Conservation (phyloP, 2,113 vertebrate species). For the Poeciliopsis prolifica region DNA sequence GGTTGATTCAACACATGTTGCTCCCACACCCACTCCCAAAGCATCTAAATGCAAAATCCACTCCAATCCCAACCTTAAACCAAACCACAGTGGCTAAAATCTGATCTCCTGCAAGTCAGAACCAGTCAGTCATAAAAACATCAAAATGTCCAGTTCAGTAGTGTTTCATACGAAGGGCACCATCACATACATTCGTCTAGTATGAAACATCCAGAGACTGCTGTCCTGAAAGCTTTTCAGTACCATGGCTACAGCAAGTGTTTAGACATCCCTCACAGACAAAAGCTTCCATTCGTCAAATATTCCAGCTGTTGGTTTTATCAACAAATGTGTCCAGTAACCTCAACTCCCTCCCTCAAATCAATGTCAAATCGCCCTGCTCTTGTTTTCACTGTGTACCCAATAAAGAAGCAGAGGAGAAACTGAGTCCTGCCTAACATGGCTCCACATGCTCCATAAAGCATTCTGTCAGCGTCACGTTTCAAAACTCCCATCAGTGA, state of each 20-base stretch:
- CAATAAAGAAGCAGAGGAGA: conserved; percentile 9
- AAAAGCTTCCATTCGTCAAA: conserved; percentile 17
- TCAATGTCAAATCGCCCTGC: conserved; percentile 20
- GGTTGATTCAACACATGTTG: too few species aligned
- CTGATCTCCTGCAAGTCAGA: conserved; percentile 18
- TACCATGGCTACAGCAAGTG: neutral
- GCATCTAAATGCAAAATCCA: neutral
- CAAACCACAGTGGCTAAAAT: conserved; percentile 25
- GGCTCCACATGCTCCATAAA: conserved; percentile 10
- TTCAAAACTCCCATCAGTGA: conserved; percentile 37
- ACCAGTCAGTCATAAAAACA: conserved; percentile 5
- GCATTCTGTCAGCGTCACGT: conserved; percentile 1
- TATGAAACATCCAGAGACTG: too few species aligned
- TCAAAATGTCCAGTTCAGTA: conserved; percentile 4
- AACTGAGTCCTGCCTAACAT: conserved; percentile 8
- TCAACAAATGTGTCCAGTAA: conserved; percentile 37
- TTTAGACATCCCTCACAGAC: neutral
- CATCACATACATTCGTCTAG: too few species aligned
- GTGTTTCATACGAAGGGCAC: too few species aligned
- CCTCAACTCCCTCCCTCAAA: conserved; percentile 6
- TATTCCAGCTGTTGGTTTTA: conserved; percentile 27
- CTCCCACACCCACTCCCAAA: too few species aligned
- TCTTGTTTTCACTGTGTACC: conserved; percentile 34
- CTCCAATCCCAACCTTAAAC: conserved; percentile 20
- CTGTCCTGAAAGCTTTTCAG: too few species aligned